These are phyloP conservation scores for Ostrea denselamellosa DNA, from an alignment of 1,140 invertebrate genomes.

Conservation along the genomic window DNA sequence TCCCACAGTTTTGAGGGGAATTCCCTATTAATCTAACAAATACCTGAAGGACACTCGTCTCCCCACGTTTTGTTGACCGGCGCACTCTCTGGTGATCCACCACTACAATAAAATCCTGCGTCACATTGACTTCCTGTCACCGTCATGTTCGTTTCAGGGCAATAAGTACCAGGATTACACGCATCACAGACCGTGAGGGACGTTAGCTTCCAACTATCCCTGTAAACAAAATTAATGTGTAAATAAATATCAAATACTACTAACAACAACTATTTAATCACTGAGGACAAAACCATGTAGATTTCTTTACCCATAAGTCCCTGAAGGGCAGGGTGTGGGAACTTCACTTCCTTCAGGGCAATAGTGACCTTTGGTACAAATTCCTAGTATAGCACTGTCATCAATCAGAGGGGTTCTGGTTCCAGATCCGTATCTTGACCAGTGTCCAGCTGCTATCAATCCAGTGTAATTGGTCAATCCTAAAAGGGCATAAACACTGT, in stretches of 20 bases:
- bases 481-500: conserved; percentile 16
- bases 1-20: too few species aligned
- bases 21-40: too few species aligned
- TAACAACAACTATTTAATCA: not conserved
- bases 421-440: conserved; percentile 59
- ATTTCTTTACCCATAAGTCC: conserved; percentile 71
- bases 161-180: conserved; percentile 71
- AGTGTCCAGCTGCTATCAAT: conserved; percentile 69
- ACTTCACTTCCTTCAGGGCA: conserved; percentile 64
- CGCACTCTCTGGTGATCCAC: conserved; percentile 64
- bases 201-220: conserved; percentile 11
- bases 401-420: conserved; percentile 64
- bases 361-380: conserved; percentile 73
- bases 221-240: not conserved
- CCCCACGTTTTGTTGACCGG: conserved; percentile 71
- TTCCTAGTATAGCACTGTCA: conserved; percentile 64
- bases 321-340: conserved; percentile 72
- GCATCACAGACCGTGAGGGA: conserved; percentile 51
- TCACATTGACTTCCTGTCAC: conserved; percentile 64
- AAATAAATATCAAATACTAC: too few species aligned
- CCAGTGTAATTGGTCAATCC: conserved; percentile 71
- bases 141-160: conserved; percentile 72
- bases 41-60: conserved; percentile 74
- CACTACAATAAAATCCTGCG: conserved; percentile 73
- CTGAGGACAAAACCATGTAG: not conserved